Base-by-base conservation (phyloP, 2,113 vertebrate species). In the Dinomys branickii region DNA sequence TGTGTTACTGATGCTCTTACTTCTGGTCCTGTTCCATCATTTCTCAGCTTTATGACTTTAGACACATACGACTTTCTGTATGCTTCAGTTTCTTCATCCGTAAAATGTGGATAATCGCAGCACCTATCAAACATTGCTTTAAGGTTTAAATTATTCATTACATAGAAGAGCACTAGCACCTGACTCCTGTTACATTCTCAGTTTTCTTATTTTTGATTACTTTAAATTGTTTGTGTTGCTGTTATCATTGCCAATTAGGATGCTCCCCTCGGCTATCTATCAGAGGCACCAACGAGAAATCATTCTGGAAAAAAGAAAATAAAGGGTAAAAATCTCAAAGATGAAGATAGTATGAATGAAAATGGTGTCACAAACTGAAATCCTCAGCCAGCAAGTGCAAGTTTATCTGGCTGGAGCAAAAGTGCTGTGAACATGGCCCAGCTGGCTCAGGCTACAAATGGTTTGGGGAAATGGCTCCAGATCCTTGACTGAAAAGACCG, bases 401-500 rank as follows among this genome's bases (percentile, higher is more conserved):
- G 73, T 91, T 93, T 84, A 83, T 84, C 47, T 87, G 61, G 28
- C 61, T 87, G 17, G 56, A 88, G 85, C 16, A 52, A 14, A 58
- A 86, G 59, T n/a, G 14, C 17, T 88, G 16, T 52, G 52, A 59
- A 54, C 75, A 14, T 52, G 11, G 56, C 16, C 69, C 81, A 84
- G 38, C 56, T 95, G 80, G 80, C 81, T 84, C 30, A 86, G 47
- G 63, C 14, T 90, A 87, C 19, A 94, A 85, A 85, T 58, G 80
- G 10, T 63, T 97, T 93, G 91, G 67, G 87, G 80, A 95, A 93
- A 90, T 92, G 92, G 44, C 75, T 86, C 58, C 24, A 63, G 61
- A 85, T n/a, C 10, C 54, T 33, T 73, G 12, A 91, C 20, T 88
- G 11, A 78, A 19, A 13, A 89, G 22, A 69, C 47, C 75, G 59